Conservation (phyloP, 2,113 vertebrate species). For the Litocranius walleri region DNA sequence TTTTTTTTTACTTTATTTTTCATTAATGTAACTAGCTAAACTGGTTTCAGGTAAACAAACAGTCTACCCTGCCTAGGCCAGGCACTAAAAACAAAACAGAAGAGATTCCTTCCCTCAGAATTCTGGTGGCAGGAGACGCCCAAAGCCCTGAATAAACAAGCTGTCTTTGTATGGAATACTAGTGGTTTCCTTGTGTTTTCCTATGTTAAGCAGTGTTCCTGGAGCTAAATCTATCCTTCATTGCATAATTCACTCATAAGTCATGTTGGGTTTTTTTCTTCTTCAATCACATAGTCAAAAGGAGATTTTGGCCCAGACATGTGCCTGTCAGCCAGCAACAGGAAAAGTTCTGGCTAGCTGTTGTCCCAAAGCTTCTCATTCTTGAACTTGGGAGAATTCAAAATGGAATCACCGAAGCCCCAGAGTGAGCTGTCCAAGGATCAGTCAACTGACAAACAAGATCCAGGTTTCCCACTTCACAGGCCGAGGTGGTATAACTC, state of each 20-base stretch:
- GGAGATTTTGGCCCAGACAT: neutral
- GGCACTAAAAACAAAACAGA: neutral
- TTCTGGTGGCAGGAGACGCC: neutral
- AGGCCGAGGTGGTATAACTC: accelerated
- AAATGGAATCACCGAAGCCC: neutral
- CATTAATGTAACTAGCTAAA: neutral
- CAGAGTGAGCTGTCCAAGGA: neutral
- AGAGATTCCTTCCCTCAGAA: neutral
- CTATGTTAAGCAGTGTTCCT: neutral
- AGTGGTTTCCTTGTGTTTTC: neutral
- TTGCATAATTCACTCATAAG: neutral
- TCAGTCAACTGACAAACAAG: neutral
- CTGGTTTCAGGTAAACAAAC: neutral
- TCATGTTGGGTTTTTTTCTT: neutral
- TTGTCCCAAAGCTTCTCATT: neutral
- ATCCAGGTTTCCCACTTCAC: too few relatives aligned
- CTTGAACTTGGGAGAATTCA: neutral
- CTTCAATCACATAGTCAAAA: neutral
- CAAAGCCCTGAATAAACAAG: neutral
- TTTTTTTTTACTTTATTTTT: neutral
- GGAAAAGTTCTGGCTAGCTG: too few relatives aligned
- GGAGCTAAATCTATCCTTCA: neutral
- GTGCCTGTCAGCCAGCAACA: neutral
- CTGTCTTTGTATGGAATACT: accelerated
- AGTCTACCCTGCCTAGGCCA: neutral